phyloP scores from a whole-genome alignment of 2,888 invertebrate genomes.

The Melanophora roralis region DNA sequence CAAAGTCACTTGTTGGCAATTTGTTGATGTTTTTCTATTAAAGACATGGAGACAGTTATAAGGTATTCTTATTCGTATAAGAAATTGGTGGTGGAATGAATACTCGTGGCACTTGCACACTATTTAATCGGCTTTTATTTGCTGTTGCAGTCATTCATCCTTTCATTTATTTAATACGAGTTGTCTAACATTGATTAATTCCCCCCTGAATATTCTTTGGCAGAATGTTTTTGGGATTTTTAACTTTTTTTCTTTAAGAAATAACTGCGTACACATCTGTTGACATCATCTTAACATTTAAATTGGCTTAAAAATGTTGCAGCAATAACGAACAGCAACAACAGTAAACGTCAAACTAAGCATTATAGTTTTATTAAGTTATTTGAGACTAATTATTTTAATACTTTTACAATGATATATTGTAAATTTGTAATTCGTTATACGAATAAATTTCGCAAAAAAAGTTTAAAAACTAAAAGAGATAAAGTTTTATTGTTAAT shows the following conservation, averaged over 20 bases:
- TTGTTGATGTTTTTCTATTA: background rate
- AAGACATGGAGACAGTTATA: background rate
- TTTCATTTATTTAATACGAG: conserved; percentile 8
- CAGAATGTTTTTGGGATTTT: background rate
- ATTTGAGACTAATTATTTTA: conserved; percentile 1
- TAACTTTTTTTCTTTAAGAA: conserved; percentile 1
- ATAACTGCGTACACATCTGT: conserved; percentile 37
- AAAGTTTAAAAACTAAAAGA: background rate
- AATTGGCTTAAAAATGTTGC: conserved; percentile 41
- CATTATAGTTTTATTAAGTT: conserved; percentile 29
- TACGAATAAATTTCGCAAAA: background rate
- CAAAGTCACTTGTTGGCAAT: conserved; percentile 31
- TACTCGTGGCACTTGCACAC: background rate
- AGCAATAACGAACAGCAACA: background rate
- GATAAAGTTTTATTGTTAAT: background rate
- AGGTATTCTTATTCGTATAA: background rate
- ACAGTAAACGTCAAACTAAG: background rate
- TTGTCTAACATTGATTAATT: conserved; percentile 14
- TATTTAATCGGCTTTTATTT: conserved; percentile 58
- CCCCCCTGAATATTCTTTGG: conserved; percentile 22
- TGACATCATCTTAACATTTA: conserved; percentile 37
- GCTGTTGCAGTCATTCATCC: conserved; percentile 36
- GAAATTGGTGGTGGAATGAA: conserved; percentile 51
- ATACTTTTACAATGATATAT: background rate
- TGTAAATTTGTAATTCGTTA: background rate